Evolutionary conservation across 2,113 vertebrate species (phyloP), one percentile per base, ranked within the genome.

Genomic region (Microtus pennsylvanicus): DNA sequence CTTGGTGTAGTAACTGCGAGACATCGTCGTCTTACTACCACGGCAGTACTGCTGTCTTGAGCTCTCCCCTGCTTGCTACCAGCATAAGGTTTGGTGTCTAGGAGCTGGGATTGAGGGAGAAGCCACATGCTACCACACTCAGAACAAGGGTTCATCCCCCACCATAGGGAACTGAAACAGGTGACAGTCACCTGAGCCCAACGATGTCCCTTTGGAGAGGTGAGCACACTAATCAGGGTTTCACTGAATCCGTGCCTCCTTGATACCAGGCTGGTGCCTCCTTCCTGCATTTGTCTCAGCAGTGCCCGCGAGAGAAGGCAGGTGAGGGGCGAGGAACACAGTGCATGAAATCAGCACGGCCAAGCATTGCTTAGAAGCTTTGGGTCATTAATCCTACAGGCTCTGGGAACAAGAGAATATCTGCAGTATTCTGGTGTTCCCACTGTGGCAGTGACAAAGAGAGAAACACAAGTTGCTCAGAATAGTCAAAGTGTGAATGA

Each of bases 121-220:
- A 65, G 24, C 26, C 58, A 85, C 6, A 10, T 47, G 50, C 86
- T 7, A 55, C 52, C 74, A 70, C 22, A 7, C 63, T 95, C 72
- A 74, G 92, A 93, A 90, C 92, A 75, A 80, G 93, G 91, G 80
- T 89, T 75, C n/a, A 26, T 28, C 80, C 45, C 50, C 82, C 82
- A 94, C 96, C 95, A 14, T 61, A 69, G 94, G 96, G 97, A 96
- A 45, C 95, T 83, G 26, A 97, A 98, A 98, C 97, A 94, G 98
- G 97, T 96, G 58, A 30, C 8, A 1, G 82, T 67, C 45, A 50
- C 63, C 65, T 47, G 85, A 63, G 63, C 35, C 45, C 30, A 35
- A 2, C n/a, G 21, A 19, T 72, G 45, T 33, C 67, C n/a, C n/a
- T 72, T 47, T 52, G 30, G 21, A 30, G 24, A 85, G 58, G 38